These are phyloP conservation scores for Carcinoscorpius rotundicauda DNA, from an alignment of 1,140 invertebrate species.

Conservation along the genomic window DNA sequence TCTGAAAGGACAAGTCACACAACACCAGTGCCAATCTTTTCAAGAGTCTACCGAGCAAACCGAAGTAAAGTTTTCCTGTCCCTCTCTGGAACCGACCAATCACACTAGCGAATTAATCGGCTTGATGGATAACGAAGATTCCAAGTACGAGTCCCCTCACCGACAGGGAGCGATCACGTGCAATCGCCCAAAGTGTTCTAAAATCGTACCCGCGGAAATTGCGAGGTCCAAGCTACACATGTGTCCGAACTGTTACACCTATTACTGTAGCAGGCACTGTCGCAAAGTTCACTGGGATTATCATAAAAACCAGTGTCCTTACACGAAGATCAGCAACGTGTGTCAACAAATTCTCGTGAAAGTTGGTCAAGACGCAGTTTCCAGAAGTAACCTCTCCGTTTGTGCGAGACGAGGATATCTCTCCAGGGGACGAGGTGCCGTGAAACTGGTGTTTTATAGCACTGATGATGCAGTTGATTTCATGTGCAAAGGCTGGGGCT, in stretches of 20 bases:
- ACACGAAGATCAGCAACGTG: slow-evolving; percentile 61
- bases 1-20: too few relatives aligned
- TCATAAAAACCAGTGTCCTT: slow-evolving; percentile 76
- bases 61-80: too few relatives aligned
- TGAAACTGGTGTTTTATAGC: slow-evolving; percentile 77
- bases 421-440: slow-evolving; percentile 73
- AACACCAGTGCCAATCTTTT: too few relatives aligned
- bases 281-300: slow-evolving; percentile 77
- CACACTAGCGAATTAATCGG: too few relatives aligned
- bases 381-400: slow-evolving; percentile 60
- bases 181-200: slow-evolving; percentile 31
- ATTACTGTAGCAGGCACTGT: slow-evolving; percentile 56
- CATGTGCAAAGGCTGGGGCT: slow-evolving; percentile 15
- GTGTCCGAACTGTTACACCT: slow-evolving; percentile 86
- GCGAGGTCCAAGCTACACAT: slow-evolving; percentile 53
- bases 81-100: too few relatives aligned
- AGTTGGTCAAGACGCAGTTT: slow-evolving; percentile 66
- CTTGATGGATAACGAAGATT: too few relatives aligned
- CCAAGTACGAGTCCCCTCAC: too few relatives aligned
- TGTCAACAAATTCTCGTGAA: slow-evolving; percentile 75
- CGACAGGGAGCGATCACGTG: slow-evolving; percentile 25
- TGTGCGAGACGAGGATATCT: slow-evolving; percentile 65
- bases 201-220: slow-evolving; percentile 29
- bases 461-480: slow-evolving; percentile 70
- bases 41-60: too few relatives aligned